These are phyloP conservation scores for Pocillopora meandrina DNA, from an alignment of 92 coral and sea anemone genomes.

Conservation along the genomic window DNA sequence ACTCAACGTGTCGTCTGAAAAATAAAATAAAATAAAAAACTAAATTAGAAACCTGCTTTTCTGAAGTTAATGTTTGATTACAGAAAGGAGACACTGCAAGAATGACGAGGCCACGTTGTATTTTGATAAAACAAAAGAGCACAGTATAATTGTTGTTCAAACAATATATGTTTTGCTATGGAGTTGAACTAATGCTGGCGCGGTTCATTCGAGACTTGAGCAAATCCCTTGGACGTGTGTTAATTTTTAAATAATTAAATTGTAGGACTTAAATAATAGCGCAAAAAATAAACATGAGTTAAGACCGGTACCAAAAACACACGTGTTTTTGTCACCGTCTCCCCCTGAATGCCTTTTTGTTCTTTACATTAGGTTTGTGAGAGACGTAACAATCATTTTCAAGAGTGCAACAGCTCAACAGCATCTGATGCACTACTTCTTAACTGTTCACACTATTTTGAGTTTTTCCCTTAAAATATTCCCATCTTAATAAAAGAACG, in stretches of 20 bases:
- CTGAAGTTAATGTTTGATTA: background rate
- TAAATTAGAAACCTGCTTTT: background rate
- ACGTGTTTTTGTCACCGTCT: constrained; percentile 20
- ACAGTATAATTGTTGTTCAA: constrained; percentile 3
- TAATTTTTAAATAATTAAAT: background rate
- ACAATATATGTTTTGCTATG: background rate
- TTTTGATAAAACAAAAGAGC: constrained; percentile 17
- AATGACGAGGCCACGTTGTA: constrained; percentile 12
- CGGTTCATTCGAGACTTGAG: background rate
- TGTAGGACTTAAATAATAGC: background rate
- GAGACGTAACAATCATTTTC: background rate
- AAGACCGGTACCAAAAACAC: background rate
- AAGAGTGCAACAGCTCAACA: background rate
- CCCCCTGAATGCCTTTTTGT: background rate
- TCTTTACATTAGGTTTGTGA: background rate
- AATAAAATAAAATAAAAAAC: background rate
- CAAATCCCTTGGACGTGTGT: background rate
- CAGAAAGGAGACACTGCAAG: constrained; percentile 14
- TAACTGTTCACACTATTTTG: background rate
- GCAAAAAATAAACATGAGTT: background rate
- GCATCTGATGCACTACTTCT: background rate
- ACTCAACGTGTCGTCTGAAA: constrained; percentile 37
- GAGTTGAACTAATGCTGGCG: background rate
- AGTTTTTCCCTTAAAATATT: background rate
- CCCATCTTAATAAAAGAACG: background rate